Evolutionary conservation across 30 jellyfish, hydroid and myxozoan genomes (phyloP).

Genomic region (Aurelia sp.): DNA sequence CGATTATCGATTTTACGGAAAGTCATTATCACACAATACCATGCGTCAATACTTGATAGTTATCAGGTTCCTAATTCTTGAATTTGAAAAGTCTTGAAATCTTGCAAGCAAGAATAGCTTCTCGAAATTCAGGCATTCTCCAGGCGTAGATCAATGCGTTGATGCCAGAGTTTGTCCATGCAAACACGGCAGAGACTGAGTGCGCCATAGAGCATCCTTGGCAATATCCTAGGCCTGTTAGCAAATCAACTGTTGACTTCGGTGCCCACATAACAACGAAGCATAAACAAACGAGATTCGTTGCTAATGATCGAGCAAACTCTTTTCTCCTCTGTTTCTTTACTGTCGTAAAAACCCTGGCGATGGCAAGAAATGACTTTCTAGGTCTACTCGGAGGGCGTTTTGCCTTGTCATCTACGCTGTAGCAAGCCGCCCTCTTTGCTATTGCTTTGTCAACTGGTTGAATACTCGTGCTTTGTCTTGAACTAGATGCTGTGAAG

Average conservation of each 20-base stretch:
- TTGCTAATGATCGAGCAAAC: slow-evolving; percentile 52
- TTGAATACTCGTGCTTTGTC: too few species aligned
- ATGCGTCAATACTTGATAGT: too few species aligned
- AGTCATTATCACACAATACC: too few species aligned
- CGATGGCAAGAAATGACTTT: slow-evolving; percentile 24
- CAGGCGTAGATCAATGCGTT: slow-evolving; percentile 69
- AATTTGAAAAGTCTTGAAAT: too few species aligned
- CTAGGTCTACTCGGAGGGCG: background rate
- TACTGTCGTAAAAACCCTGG: slow-evolving; percentile 14
- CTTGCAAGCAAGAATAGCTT: slow-evolving; percentile 20
- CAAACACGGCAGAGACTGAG: slow-evolving; percentile 55
- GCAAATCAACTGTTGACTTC: slow-evolving; percentile 65
- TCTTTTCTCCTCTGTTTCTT: slow-evolving; percentile 33
- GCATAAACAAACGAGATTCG: slow-evolving; percentile 57
- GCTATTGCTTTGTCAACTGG: too few species aligned
- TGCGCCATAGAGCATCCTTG: slow-evolving; percentile 31
- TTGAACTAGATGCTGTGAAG: too few species aligned
- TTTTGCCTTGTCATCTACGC: background rate
- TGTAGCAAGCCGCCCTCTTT: too few species aligned
- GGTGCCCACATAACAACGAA: slow-evolving; percentile 75
- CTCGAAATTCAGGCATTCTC: slow-evolving; percentile 70
- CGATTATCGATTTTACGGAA: too few species aligned
- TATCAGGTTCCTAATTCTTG: too few species aligned
- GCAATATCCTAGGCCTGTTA: slow-evolving; percentile 67
- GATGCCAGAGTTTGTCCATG: slow-evolving; percentile 74